Evolutionary conservation across 2,113 vertebrate genomes (phyloP).

Genomic region (Rutilus rutilus): DNA sequence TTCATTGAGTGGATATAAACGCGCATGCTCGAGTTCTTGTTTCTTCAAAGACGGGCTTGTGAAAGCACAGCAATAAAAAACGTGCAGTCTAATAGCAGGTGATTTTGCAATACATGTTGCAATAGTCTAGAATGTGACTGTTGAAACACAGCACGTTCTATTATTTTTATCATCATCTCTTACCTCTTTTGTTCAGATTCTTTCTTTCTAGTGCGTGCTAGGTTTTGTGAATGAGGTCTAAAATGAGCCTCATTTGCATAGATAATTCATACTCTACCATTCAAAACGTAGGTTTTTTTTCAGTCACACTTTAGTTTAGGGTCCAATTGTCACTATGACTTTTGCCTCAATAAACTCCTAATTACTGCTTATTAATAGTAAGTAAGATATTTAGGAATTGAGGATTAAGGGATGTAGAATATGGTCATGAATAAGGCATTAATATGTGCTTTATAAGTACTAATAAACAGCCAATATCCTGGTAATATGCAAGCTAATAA

Average conservation of each 20-base stretch:
- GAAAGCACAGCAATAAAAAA: slow-evolving; percentile 49
- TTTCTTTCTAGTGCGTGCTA: neutral
- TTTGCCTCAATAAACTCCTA: no score
- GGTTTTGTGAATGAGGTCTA: neutral
- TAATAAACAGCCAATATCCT: no score
- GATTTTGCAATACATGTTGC: slow-evolving; percentile 53
- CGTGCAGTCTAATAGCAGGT: slow-evolving; percentile 24
- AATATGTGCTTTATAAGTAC: no score
- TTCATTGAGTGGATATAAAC: slow-evolving; percentile 29
- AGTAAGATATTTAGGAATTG: no score
- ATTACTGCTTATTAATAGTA: no score
- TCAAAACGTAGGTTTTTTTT: neutral
- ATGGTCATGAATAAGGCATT: no score
- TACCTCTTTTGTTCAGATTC: neutral
- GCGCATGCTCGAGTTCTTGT: slow-evolving; percentile 7
- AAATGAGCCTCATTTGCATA: neutral
- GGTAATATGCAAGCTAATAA: no score
- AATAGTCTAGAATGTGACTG: slow-evolving; percentile 39
- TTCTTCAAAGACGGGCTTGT: slow-evolving; percentile 44
- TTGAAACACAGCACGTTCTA: neutral
- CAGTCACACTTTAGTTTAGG: no score
- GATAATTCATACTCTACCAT: neutral
- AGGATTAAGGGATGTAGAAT: no score
- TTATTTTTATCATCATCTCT: slow-evolving; percentile 8
- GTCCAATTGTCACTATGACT: no score